These are phyloP conservation scores for Drosophila orena DNA, from an alignment of 1,140 invertebrate genomes.

Conservation along the genomic window DNA sequence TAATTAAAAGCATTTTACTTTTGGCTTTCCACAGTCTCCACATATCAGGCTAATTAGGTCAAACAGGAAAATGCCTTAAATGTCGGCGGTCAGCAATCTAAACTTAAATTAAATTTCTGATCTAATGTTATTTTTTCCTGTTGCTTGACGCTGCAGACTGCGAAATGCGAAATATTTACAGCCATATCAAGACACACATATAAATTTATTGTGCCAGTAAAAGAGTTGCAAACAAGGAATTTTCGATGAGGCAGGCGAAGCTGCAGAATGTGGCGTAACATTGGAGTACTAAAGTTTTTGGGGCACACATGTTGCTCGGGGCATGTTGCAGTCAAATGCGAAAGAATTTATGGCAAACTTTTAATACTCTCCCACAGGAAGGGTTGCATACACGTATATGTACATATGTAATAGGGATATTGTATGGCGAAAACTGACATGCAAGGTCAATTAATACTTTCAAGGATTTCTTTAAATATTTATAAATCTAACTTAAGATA, in stretches of 20 bases:
- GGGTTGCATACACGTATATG: too few relatives aligned
- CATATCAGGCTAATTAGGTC: conserved; percentile 27
- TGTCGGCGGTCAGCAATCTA: conserved; percentile 12
- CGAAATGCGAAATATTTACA: conserved; percentile 57
- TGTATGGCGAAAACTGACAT: not conserved
- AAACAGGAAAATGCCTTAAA: not conserved
- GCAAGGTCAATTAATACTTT: too few relatives aligned
- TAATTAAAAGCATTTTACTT: conserved; percentile 49
- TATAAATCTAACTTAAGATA: too few relatives aligned
- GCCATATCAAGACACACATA: conserved; percentile 59
- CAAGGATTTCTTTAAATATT: too few relatives aligned
- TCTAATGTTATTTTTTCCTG: conserved; percentile 15
- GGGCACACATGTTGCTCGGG: conserved; percentile 44
- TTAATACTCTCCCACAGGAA: conserved; percentile 7
- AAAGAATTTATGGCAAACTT: not conserved
- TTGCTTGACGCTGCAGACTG: not conserved
- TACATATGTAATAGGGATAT: too few relatives aligned
- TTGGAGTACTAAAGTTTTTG: conserved; percentile 41
- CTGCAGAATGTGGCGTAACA: conserved; percentile 21
- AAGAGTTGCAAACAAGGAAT: conserved; percentile 48
- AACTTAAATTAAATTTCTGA: conserved; percentile 23
- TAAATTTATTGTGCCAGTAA: conserved; percentile 67
- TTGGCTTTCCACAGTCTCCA: not conserved
- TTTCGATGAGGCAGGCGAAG: conserved; percentile 3
- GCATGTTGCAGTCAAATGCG: conserved; percentile 4